Base-by-base conservation (phyloP, 2,888 invertebrate species). In the Zeuzera pyrina region DNA sequence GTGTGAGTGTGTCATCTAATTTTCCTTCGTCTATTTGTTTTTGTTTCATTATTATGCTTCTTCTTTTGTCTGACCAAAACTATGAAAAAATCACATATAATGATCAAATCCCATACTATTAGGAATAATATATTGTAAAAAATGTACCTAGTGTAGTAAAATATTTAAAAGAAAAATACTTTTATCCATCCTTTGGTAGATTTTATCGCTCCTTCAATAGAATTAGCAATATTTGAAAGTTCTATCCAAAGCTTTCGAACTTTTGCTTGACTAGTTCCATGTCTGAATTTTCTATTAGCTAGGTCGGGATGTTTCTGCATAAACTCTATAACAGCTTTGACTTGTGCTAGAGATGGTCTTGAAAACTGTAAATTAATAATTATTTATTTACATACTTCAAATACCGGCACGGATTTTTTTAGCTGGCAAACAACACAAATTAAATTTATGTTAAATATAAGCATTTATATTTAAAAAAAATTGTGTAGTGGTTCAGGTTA, bases 61-160 rank as follows among this genome's bases (percentile, higher is more conserved):
- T 49, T 32, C 63, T 65, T 42, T 74, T 77, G 34, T 74, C 74
- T 21, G 70, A 57, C 77, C 77, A 77, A 42, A 69, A 76, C 77
- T 77, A 34, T 15, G 53, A 58, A 31, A 27, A 38, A 33, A 8
- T 2, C 22, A 22, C 2, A n/a, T 22, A 22, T 22, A 3, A 22
- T 22, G n/a, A 22, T 1, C n/a, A n/a, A n/a, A n/a, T n/a, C n/a
- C n/a, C n/a, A 22, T 22, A 22, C 22, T 10, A 3, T 22, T 22
- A 22, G 11, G 11, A 22, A 21, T 21, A 21, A 1, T 8, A 21
- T 21, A 21, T n/a, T 10, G 10, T 21, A 22, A n/a, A n/a, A n/a
- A n/a, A n/a, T n/a, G n/a, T n/a, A n/a, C n/a, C n/a, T n/a, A 10
- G 1, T n/a, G 22, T 22, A 10, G 22, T 3, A 1, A 22, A 22